A percentile compares a stretch with the other conserved stretches of the same genome.
These are phyloP conservation scores for Mesoclemmys tuberculata DNA, from an alignment of 2,113 vertebrate species.

Conservation along the genomic window DNA sequence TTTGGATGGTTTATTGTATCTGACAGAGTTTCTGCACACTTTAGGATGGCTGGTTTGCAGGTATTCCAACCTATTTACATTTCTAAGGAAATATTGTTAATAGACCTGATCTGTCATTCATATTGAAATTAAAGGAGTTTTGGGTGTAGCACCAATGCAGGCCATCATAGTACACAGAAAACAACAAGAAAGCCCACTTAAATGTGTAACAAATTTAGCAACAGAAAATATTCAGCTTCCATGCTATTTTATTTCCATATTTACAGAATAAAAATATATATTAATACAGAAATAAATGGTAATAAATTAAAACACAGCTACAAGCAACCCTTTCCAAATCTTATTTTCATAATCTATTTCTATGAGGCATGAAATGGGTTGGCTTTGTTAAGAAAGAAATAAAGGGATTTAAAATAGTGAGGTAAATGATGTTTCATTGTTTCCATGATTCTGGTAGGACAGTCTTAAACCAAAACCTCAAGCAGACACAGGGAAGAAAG, in stretches of 20 bases:
- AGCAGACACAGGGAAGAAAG: neutral
- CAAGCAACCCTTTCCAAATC: neutral
- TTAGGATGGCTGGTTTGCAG: neutral
- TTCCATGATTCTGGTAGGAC: neutral
- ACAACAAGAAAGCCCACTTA: neutral
- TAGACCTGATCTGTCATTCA: neutral
- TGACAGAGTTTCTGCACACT: neutral
- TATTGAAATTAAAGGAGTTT: neutral
- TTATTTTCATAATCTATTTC: neutral
- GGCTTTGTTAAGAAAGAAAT: neutral
- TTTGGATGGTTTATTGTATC: rapidly evolving
- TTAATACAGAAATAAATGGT: neutral
- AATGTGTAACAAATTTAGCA: neutral
- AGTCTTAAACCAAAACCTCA: neutral
- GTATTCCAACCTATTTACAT: neutral
- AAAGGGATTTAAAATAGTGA: neutral
- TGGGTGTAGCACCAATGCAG: neutral
- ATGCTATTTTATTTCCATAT: neutral
- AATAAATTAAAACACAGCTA: neutral
- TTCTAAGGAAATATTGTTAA: neutral
- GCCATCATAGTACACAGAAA: neutral
- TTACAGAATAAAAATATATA: neutral
- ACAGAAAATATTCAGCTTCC: neutral
- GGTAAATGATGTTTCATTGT: neutral
- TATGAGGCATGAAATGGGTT: neutral